These are phyloP conservation scores for Phalera bucephala DNA, from an alignment of 2,888 invertebrate genomes.

Conservation along the genomic window DNA sequence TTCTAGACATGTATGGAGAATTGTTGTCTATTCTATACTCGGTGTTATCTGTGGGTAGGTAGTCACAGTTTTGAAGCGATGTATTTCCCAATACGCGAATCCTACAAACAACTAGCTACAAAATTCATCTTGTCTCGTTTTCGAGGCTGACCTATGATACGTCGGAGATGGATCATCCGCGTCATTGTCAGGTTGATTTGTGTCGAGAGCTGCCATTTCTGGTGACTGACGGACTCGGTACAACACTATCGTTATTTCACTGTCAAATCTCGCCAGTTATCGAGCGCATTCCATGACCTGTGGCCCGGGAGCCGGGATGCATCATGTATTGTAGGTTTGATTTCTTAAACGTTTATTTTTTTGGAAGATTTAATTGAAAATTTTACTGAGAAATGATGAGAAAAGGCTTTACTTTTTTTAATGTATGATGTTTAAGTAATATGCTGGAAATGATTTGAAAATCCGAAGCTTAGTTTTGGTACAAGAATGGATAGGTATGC, in stretches of 20 bases:
- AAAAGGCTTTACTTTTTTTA: too few species aligned
- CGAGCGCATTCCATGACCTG: constrained; percentile 64
- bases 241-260: constrained; percentile 62
- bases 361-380: not conserved
- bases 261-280: constrained; percentile 72
- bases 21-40: too few species aligned
- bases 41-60: too few species aligned
- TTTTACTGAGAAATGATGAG: too few species aligned
- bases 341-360: constrained; percentile 35
- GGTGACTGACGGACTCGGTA: constrained; percentile 38
- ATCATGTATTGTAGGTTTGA: constrained; percentile 48
- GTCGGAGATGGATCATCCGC: constrained; percentile 59
- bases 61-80: too few species aligned
- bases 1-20: too few species aligned
- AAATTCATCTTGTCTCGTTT: constrained; percentile 30
- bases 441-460: too few species aligned
- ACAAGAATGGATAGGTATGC: too few species aligned
- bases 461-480: too few species aligned
- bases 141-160: constrained; percentile 53
- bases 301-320: constrained; percentile 56
- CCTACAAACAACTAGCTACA: too few species aligned
- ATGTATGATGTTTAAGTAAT: too few species aligned
- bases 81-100: too few species aligned
- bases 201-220: constrained; percentile 47
- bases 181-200: constrained; percentile 57